phyloP scores from a whole-genome alignment of 2,113 vertebrate species.

The Pelmatolapia mariae region DNA sequence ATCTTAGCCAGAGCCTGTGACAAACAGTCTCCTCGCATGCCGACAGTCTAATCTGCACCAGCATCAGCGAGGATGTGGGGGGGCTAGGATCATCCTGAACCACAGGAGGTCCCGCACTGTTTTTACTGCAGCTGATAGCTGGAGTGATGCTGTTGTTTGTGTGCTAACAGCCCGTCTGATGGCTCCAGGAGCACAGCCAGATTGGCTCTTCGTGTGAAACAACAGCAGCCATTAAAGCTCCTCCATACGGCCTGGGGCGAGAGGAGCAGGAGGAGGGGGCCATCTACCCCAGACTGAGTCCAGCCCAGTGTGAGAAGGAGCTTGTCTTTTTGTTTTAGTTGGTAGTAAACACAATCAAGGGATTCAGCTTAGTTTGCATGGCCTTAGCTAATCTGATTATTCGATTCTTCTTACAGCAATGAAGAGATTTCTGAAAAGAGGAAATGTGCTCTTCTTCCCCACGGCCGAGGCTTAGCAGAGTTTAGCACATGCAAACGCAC shows the following conservation, averaged over 20 bases:
- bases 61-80: not conserved
- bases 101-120: not conserved
- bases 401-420: not conserved
- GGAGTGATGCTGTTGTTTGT: constrained; percentile 13
- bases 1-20: not conserved
- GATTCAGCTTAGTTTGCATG: not conserved
- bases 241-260: not conserved
- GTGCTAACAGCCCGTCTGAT: constrained; percentile 11
- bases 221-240: constrained; percentile 35
- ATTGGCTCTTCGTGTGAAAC: constrained; percentile 20
- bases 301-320: not conserved
- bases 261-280: not conserved
- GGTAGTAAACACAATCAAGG: not conserved
- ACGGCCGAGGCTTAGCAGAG: not conserved
- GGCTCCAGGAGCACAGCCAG: constrained; percentile 13
- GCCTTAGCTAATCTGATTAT: not conserved
- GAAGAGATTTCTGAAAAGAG: not conserved
- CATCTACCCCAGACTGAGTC: not conserved
- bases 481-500: not conserved
- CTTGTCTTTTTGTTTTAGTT: not conserved
- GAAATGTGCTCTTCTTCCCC: not conserved
- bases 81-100: not conserved
- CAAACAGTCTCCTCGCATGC: not conserved
- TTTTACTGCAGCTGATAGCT: constrained; percentile 7
- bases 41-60: constrained; percentile 1